phyloP scores from a whole-genome alignment of 1,140 invertebrate species.

The Mizuhopecten yessoensis region DNA sequence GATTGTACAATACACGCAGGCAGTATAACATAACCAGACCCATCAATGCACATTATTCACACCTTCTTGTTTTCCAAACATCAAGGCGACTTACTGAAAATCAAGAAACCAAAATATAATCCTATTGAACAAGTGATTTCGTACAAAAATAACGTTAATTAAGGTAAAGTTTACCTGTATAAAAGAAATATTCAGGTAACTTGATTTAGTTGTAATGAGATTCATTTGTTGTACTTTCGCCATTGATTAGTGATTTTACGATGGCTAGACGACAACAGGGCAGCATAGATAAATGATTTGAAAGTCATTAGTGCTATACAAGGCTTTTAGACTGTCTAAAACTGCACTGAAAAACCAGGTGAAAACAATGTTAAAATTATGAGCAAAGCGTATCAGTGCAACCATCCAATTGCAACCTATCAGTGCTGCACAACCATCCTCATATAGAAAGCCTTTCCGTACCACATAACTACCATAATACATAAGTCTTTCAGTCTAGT shows the following conservation, averaged over 20 bases:
- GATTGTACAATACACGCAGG: background rate
- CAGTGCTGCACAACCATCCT: too few species aligned
- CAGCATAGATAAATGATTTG: background rate
- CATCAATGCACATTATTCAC: constrained; percentile 38
- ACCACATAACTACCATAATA: too few species aligned
- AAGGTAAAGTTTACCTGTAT: constrained; percentile 3
- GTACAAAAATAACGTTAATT: background rate
- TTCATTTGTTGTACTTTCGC: constrained; percentile 28
- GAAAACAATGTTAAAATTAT: background rate
- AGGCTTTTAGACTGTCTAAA: background rate
- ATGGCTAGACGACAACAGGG: constrained; percentile 13
- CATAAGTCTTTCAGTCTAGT: too few species aligned
- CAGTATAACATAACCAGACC: background rate
- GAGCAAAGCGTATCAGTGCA: background rate
- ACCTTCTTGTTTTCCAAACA: constrained; percentile 10
- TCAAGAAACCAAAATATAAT: constrained; percentile 28
- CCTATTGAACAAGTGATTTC: constrained; percentile 26
- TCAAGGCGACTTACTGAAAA: constrained; percentile 18
- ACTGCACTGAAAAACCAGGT: background rate
- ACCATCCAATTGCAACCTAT: too few species aligned
- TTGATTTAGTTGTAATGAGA: constrained; percentile 19
- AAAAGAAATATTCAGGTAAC: background rate
- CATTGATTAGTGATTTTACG: constrained; percentile 14
- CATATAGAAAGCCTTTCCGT: too few species aligned
- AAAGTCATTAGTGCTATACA: background rate